A percentile compares a stretch with the other conserved stretches of the same genome.
These are phyloP conservation scores for Falcaria lacertinaria DNA, from an alignment of 2,888 invertebrate species.

Conservation along the genomic window DNA sequence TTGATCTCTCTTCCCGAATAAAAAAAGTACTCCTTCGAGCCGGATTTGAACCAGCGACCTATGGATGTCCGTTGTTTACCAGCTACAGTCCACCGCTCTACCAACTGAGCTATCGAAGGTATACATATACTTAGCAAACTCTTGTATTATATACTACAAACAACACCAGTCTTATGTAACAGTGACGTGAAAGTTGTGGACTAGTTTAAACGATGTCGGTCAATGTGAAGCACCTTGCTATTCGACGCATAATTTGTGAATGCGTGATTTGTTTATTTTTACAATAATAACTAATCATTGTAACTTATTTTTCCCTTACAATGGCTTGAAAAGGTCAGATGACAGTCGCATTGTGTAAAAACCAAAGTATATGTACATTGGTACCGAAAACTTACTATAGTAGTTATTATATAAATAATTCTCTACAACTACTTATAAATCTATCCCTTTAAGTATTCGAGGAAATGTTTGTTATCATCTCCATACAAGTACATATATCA, in stretches of 20 bases:
- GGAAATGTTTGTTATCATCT: background rate
- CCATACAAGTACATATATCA: background rate
- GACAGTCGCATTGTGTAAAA: too few relatives aligned
- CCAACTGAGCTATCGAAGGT: slow-evolving; percentile 52
- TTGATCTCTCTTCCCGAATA: background rate
- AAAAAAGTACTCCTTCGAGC: slow-evolving; percentile 71
- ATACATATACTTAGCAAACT: background rate
- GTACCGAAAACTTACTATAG: too few relatives aligned
- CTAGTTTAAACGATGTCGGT: background rate
- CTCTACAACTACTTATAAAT: too few relatives aligned
- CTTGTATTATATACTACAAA: background rate
- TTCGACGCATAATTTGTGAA: background rate
- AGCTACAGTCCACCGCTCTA: slow-evolving; percentile 75
- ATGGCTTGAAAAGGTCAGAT: too few relatives aligned
- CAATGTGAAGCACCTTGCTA: background rate
- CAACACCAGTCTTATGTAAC: background rate
- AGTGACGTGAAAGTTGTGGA: background rate
- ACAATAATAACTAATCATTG: too few relatives aligned
- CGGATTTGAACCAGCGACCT: slow-evolving; percentile 82
- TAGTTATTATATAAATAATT: too few relatives aligned
- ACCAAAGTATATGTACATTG: too few relatives aligned
- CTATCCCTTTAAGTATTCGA: background rate
- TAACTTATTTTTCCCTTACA: too few relatives aligned
- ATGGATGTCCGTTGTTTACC: slow-evolving; percentile 55
- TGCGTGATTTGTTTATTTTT: background rate